Percentiles rank a stretch among this genome's conserved stretches.
Conservation (phyloP, 2,888 invertebrate species). For the Mantis religiosa region DNA sequence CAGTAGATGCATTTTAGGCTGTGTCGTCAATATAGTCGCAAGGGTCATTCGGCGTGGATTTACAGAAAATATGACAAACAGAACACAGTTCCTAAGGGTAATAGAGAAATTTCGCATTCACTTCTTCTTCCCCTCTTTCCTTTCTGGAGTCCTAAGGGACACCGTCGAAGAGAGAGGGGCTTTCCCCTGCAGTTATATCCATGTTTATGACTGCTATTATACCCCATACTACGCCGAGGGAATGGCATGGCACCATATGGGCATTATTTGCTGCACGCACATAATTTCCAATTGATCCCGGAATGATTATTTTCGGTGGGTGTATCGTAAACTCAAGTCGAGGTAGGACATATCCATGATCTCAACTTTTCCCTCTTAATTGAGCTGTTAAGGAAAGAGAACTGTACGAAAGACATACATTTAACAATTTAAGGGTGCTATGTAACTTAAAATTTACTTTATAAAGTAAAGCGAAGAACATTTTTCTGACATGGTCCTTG, state of each 20-base stretch:
- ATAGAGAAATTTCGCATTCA: background rate
- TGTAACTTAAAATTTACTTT: background rate
- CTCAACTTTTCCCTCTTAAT: background rate
- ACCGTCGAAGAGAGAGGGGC: background rate
- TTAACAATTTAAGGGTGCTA: background rate
- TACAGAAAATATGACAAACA: background rate
- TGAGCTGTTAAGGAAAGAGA: background rate
- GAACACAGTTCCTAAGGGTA: background rate
- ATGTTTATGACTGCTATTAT: background rate
- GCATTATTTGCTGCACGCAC: background rate
- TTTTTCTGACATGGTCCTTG: no score
- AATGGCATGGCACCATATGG: background rate
- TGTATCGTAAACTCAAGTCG: background rate
- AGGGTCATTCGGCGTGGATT: background rate
- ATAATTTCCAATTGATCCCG: background rate
- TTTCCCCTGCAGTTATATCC: background rate
- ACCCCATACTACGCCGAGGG: background rate
- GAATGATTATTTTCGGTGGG: background rate
- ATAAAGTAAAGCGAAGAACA: background rate
- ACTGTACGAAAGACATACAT: background rate
- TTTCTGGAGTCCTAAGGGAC: background rate
- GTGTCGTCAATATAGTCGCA: background rate
- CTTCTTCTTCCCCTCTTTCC: background rate
- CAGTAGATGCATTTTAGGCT: background rate
- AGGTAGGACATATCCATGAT: background rate